Evolutionary conservation across 2,888 invertebrate species (phyloP).

Genomic region (Pimpla rufipes): DNA sequence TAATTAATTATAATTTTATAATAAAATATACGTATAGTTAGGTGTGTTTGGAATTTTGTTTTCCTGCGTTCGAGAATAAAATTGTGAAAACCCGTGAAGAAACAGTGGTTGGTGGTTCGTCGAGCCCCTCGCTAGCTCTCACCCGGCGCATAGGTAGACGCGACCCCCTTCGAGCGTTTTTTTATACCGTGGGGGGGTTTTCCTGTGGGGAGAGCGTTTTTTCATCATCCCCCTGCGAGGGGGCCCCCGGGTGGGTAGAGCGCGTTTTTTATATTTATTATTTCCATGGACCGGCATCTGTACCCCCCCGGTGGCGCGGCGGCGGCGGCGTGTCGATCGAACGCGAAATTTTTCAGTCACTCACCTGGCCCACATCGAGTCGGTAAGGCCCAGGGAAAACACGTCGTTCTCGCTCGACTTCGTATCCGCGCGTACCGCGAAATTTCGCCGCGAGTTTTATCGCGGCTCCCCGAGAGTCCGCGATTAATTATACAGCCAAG

Average conservation of each 20-base stretch:
- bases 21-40: no score
- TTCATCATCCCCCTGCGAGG: slow-evolving; percentile 73
- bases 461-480: slow-evolving; percentile 53
- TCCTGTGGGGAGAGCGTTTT: slow-evolving; percentile 75
- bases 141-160: slow-evolving; percentile 76
- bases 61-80: slow-evolving; percentile 15
- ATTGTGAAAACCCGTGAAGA: no score
- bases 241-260: slow-evolving; percentile 81
- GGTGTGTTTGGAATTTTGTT: slow-evolving; percentile 48
- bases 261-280: slow-evolving; percentile 52
- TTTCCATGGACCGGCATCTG: slow-evolving; percentile 84
- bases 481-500: slow-evolving; percentile 40
- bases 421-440: neutral
- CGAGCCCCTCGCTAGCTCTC: slow-evolving; percentile 75
- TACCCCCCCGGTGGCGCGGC: slow-evolving; percentile 79
- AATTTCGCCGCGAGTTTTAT: slow-evolving; percentile 25
- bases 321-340: slow-evolving; percentile 74
- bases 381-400: slow-evolving; percentile 77
- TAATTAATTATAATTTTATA: no score
- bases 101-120: slow-evolving; percentile 57
- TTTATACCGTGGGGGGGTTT: slow-evolving; percentile 82
- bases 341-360: slow-evolving; percentile 84
- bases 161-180: slow-evolving; percentile 82
- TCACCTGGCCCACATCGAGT: slow-evolving; percentile 83
- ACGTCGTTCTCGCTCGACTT: slow-evolving; percentile 11